Evolutionary conservation across 2,888 invertebrate genomes (phyloP), one percentile per base, ranked within the genome.

Genomic region (Cheiracanthium punctorium): DNA sequence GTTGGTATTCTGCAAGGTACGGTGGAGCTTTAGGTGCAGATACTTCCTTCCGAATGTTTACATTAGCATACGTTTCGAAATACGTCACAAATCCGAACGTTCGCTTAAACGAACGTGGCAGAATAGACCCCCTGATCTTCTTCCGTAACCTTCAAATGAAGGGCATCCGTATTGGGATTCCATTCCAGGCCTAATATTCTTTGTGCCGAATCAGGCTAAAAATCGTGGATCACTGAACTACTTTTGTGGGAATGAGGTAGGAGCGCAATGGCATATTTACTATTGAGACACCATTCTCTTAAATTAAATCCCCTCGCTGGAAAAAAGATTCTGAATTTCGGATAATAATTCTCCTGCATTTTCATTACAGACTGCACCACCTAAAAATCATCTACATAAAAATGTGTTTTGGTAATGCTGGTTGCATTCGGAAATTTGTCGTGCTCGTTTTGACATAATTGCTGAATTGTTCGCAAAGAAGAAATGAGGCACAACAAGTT

Each of bases 321-420:
- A 29, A 67, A 30, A 30, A 67, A 32, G 4, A 1, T 4, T 67
- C 10, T 4, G 1, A 17, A 30, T 7, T 30, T 17, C 1, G 32
- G 14, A 30, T 30, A 10, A 67, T 4, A 4, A 37, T 37, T 37
- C 10, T 37, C 4, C 37, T 37, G 37, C 7, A 8, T 20, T 14
- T 30, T 67, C 32, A 7, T 17, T 7, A 67, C 12, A 7, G 30
- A 30, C 32, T 8, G 30, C 67, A 30, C 32, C 67, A 14, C 30
- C 29, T 2, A 67, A 30, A 67, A 30, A 67, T 67, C 30, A 30
- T 67, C 67, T 1, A 67, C 67, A 67, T 67, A 67, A 7, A 67
- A 30, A 14, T 67, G 30, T 1, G 29, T 7, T 30, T 30, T 2
- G 8, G 67, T 17, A 30, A 30, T 14, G 7, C 7, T 30, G 1